Conservation (phyloP, 2,113 vertebrate genomes). For the Chlorodrepanis virens region DNA sequence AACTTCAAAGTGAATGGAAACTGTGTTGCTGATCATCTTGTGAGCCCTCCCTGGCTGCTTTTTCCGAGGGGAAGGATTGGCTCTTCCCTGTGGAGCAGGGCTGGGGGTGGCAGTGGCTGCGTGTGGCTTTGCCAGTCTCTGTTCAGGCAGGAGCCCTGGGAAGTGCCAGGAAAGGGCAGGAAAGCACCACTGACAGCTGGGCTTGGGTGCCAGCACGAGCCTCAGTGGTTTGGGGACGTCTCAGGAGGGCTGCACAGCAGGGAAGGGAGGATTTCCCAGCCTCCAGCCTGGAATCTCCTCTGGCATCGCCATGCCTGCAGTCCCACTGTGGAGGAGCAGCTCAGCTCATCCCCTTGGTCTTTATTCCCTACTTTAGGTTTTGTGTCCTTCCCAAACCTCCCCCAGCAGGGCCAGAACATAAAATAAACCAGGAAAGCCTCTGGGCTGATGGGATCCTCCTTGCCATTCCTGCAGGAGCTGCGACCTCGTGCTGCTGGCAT, state of each 20-base stretch:
- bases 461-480: neutral
- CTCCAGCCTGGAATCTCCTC: neutral
- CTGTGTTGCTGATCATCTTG: neutral
- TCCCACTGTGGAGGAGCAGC: neutral
- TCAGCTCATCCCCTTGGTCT: rapidly evolving
- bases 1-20: neutral
- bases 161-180: too few species aligned
- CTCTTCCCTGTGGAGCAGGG: neutral
- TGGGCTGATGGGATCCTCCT: neutral
- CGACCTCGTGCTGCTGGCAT: rapidly evolving
- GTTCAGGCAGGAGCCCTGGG: neutral
- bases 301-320: rapidly evolving
- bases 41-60: neutral
- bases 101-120: neutral
- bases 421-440: neutral
- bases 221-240: rapidly evolving
- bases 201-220: neutral
- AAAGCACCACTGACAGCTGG: neutral
- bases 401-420: rapidly evolving
- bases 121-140: neutral
- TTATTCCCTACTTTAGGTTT: neutral
- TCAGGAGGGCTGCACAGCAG: neutral
- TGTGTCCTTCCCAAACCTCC: neutral
- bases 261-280: neutral
- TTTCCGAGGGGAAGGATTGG: neutral